Evolutionary conservation across 2,797 vertebrate species (phyloP), one percentile per base, ranked within the genome.

Genomic region (Myotis pilosus): DNA sequence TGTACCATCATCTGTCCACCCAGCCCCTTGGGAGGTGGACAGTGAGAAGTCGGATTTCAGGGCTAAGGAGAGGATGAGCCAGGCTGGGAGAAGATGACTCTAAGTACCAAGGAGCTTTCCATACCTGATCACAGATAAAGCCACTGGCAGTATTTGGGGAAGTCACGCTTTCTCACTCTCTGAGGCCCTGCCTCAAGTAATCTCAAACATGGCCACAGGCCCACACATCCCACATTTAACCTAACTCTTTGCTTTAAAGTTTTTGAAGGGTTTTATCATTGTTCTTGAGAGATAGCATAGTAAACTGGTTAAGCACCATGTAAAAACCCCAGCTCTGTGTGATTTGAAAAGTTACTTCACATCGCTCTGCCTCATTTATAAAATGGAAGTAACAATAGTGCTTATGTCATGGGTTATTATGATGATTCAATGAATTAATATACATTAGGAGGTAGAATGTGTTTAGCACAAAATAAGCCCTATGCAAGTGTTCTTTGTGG

Each of bases 401-500:
- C 60, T 17, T 16, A 20, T 7, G 19, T 11, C 60, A 20, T 4
- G 0, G 20, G 44, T 22, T 17, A 53, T 22, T n/a, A 12, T 0
- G 36, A 62, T 13, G 11, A 41, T 38, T 4, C 41, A 25, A 12
- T 10, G 6, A 64, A 19, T 55, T 16, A 28, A 20, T 10, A 6
- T 4, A 16, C 2, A 1, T 8, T 3, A 25, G 22, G 85, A 36
- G 13, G 28, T 0, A 28, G 78, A 78, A 25, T 6, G 10, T 1
- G 3, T 16, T n/a, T 5, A 0, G 17, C 28, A 3, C 15, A 13
- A 19, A 28, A 2, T 1, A 17, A 71, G 30, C 44, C 13, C 12
- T 4, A 6, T 0, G 8, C 4, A 8, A 0, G 3, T 13, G 9
- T 28, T 68, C 64, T 30, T 44, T 15, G 17, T 5, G 16, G 10